These are phyloP conservation scores for Trichonephila clavipes DNA, from an alignment of 1,140 invertebrate genomes.

Conservation along the genomic window DNA sequence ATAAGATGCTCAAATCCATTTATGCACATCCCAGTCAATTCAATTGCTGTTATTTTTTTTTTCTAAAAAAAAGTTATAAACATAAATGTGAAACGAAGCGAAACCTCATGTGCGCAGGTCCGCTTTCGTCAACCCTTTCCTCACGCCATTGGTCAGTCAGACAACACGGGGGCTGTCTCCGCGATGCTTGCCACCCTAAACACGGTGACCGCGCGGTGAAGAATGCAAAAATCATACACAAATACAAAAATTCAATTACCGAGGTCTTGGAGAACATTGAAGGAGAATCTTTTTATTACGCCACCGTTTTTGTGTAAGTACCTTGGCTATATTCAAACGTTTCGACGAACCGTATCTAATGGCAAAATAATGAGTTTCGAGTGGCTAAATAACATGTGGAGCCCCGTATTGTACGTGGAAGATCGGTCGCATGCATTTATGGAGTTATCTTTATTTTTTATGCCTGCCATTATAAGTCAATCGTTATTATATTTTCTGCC, in stretches of 20 bases:
- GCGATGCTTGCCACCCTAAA: not conserved
- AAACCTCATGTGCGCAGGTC: not conserved
- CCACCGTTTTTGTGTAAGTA: slow-evolving; percentile 63
- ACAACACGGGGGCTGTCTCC: not conserved
- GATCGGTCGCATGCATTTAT: slow-evolving; percentile 42
- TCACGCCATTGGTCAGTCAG: not conserved
- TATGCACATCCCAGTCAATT: not conserved
- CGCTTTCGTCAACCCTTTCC: not conserved
- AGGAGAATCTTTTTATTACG: slow-evolving; percentile 58
- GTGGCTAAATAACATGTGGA: slow-evolving; percentile 52
- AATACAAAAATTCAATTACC: slow-evolving; percentile 74
- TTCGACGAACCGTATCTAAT: slow-evolving; percentile 67
- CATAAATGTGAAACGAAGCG: slow-evolving; percentile 24
- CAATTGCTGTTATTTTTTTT: not conserved
- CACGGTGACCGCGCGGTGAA: not conserved
- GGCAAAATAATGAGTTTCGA: slow-evolving; percentile 71
- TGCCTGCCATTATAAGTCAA: slow-evolving; percentile 53
- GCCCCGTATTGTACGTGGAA: slow-evolving; percentile 39
- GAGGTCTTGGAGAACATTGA: not conserved
- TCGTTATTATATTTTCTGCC: slow-evolving; percentile 60
- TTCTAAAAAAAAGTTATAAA: not conserved
- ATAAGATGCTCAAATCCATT: not conserved
- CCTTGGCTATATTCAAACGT: slow-evolving; percentile 63
- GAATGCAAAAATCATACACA: slow-evolving; percentile 55
- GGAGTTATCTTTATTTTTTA: slow-evolving; percentile 61